Evolutionary conservation across 2,888 invertebrate genomes (phyloP).

Genomic region (Netelia inedita): DNA sequence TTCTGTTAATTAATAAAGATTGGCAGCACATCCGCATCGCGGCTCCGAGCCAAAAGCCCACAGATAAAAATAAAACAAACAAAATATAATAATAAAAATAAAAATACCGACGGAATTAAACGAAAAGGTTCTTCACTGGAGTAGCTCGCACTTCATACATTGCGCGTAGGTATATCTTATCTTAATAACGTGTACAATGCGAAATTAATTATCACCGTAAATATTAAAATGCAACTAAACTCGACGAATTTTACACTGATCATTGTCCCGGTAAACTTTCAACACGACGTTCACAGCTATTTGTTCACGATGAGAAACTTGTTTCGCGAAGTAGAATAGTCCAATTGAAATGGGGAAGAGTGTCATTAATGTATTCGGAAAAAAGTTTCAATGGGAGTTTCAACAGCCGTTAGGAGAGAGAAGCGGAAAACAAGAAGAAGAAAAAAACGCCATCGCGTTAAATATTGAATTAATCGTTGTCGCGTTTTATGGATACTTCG

Average conservation of each 20-base stretch:
- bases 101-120: conserved; percentile 29
- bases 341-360: not conserved
- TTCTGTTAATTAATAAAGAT: conserved; percentile 69
- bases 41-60: conserved; percentile 59
- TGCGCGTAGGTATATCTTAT: not conserved
- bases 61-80: conserved; percentile 13
- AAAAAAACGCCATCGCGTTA: conserved; percentile 16
- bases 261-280: not conserved
- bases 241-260: not conserved
- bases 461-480: conserved; percentile 64
- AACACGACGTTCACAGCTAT: not conserved
- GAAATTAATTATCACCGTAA: conserved; percentile 2
- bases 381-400: conserved; percentile 29
- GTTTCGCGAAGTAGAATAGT: not conserved
- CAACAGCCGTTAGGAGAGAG: conserved; percentile 9
- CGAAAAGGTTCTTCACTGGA: conserved; percentile 7
- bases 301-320: conserved; percentile 14
- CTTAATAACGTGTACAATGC: conserved; percentile 6
- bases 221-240: conserved; percentile 26
- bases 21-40: conserved; percentile 58
- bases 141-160: not conserved
- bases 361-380: conserved; percentile 21
- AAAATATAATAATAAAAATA: conserved; percentile 24
- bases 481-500: conserved; percentile 53
- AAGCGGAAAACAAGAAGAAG: not conserved